Base-by-base conservation (phyloP, 2,113 vertebrate genomes). In the Coryphaenoides rupestris region DNA sequence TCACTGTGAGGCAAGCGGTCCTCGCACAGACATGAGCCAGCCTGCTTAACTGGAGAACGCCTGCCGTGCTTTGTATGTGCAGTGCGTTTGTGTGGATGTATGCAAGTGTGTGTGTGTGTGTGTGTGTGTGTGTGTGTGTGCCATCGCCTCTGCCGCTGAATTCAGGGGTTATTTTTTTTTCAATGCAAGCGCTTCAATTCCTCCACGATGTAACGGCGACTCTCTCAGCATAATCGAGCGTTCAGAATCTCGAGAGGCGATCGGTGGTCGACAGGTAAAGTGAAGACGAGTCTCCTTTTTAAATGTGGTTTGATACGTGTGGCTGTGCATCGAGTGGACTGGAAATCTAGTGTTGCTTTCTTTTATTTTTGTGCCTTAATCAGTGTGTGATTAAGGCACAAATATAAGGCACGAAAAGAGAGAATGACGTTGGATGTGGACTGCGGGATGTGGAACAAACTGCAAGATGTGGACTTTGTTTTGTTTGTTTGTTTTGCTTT, bases 191-290 rank as follows among this genome's bases (percentile, higher is more conserved):
- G 53, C 62, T 66, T 23, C 46, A 72, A 60, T 26, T 40, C 58
- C 75, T 52, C 47, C 66, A 53, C 26, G 62, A 84, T 73, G 76
- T 65, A 26, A 72, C 62, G 56, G 59, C 63, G 33, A n/a, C n/a
- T 54, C 16, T 68, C 52, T 78, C 79, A 63, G 58, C 52, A 22
- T 78, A 79, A 80, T 72, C 77, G 56, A 81, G 77, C 70, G 68
- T 75, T 14, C 65, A 55, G 80, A 64, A 69, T 71, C 76, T 78
- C 69, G 45, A 69, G 84, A n/a, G n/a, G n/a, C 69, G 67, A 71
- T 75, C 81, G 72, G 70, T 63, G 49, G 45, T 60, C 65, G 72
- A 67, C 84, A 86, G 82, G 84, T 89, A 89, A 83, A 74, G 58
- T 59, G 16, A 70, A 70, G 62, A 19, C 56, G 46, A n/a, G 65